Evolutionary conservation across 2,797 vertebrate genomes (phyloP).

Genomic region (Lateolabrax maculatus): DNA sequence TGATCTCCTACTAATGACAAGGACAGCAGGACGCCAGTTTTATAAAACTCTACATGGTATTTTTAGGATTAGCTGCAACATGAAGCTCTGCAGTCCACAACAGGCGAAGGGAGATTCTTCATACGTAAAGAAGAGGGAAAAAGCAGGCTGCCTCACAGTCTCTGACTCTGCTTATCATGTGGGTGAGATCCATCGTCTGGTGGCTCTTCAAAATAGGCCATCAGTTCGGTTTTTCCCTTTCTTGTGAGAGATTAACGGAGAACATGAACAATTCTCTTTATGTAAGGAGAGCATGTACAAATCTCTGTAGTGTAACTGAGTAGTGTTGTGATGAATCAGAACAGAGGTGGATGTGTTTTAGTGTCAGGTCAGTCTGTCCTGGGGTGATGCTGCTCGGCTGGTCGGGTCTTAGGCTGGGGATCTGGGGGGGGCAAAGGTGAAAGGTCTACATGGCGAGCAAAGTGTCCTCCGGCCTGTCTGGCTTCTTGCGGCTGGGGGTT

Average conservation of each 20-base stretch:
- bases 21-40: slow-evolving; percentile 7
- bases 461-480: slow-evolving; percentile 89
- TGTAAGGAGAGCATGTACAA: slow-evolving; percentile 20
- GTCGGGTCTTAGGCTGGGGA: slow-evolving; percentile 50
- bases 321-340: slow-evolving; percentile 30
- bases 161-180: slow-evolving; percentile 24
- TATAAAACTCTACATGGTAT: slow-evolving; percentile 42
- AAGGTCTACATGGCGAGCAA: slow-evolving; percentile 91
- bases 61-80: slow-evolving; percentile 62
- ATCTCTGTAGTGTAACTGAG: slow-evolving; percentile 46
- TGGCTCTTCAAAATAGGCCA: slow-evolving; percentile 27
- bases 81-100: slow-evolving; percentile 67
- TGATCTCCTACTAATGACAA: slow-evolving; percentile 16
- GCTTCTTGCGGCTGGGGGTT: slow-evolving; percentile 89
- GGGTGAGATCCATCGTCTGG: slow-evolving; percentile 21
- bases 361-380: slow-evolving; percentile 60
- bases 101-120: slow-evolving; percentile 35
- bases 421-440: slow-evolving; percentile 29
- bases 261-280: slow-evolving; percentile 40
- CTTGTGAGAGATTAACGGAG: slow-evolving; percentile 13
- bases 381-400: slow-evolving; percentile 61
- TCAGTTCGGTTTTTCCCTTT: slow-evolving; percentile 31
- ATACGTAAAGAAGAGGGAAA: not conserved
- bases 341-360: slow-evolving; percentile 45
- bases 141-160: slow-evolving; percentile 35